These are phyloP conservation scores for Hyaena hyaena DNA, from an alignment of 2,113 vertebrate species.

Conservation along the genomic window DNA sequence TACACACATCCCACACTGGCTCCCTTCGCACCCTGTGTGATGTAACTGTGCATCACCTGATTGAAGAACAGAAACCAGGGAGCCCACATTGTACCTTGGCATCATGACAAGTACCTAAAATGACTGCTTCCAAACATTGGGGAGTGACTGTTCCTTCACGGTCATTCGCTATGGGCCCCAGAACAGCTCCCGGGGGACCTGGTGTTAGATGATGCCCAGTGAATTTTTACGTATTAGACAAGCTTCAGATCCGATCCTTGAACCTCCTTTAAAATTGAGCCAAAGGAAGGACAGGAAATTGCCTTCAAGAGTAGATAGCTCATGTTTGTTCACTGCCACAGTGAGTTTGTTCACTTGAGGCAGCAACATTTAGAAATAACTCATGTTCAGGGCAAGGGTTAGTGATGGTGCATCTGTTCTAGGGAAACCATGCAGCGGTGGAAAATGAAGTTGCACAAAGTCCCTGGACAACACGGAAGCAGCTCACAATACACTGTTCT, in stretches of 20 bases:
- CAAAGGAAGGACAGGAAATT: neutral
- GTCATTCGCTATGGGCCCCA: neutral
- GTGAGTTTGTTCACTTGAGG: too few species aligned
- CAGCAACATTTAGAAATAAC: neutral
- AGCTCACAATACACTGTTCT: too few species aligned
- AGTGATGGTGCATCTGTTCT: accelerated
- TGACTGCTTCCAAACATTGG: neutral
- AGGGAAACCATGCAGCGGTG: too few species aligned
- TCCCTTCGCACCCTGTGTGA: neutral
- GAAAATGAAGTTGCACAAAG: neutral
- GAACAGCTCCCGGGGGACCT: neutral
- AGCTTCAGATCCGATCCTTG: neutral
- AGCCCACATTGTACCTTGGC: neutral
- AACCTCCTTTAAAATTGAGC: neutral
- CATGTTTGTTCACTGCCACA: neutral
- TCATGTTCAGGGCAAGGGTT: neutral
- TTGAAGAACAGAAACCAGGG: neutral
- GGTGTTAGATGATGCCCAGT: neutral
- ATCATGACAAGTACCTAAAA: neutral
- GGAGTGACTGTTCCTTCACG: neutral
- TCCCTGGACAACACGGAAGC: neutral
- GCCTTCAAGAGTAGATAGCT: neutral
- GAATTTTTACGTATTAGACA: neutral
- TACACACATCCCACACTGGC: accelerated
- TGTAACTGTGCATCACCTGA: accelerated